Evolutionary conservation across 2,113 vertebrate genomes (phyloP), one percentile per base, ranked within the genome.

Genomic region (Phyllostomus discolor): DNA sequence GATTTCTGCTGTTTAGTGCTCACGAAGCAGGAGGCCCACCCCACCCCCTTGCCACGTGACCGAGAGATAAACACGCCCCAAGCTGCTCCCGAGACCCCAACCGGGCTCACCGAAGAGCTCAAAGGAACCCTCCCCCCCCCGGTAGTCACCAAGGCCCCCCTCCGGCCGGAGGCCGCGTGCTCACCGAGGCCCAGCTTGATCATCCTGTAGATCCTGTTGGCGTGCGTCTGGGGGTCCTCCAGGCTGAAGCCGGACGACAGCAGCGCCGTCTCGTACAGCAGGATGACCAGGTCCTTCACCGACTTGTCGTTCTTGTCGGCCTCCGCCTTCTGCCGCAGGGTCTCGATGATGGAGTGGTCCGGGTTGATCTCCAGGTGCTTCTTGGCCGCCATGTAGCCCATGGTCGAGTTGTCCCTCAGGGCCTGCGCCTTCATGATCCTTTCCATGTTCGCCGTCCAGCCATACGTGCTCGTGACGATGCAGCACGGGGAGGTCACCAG

Each of bases 121-220:
- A 4, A 28, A 48, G 10, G 9, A 11, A 38, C 10, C 15, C n/a
- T 2, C 9, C 6, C 15, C 1, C 67, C 35, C 15, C 1, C 67
- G 33, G 0, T 1, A 20, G n/a, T 9, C 10, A 12, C 0, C 3
- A 31, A 7, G 22, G 9, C 38, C 33, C 7, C 16, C 1, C 3
- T 14, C 31, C 5, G 24, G 10, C 41, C 43, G 8, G 1, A 7
- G 3, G 88, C 57, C 2, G 22, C 22, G 9, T 22, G 10, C 98
- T 98, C 97, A 99, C 99, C 99, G 86, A 99, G 98, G 0, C 99
- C 99, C 0, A 99, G 99, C 48, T 99, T 99, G 98, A 99, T 99
- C 99, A 99, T 99, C 69, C 99, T 98, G 20, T 99, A 99, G 81
- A 99, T 99, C 70, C 99, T 98, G 97, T 99, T 99, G 11, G 99